Base-by-base conservation (phyloP, 2,797 vertebrate genomes). In the Momotus momota region DNA sequence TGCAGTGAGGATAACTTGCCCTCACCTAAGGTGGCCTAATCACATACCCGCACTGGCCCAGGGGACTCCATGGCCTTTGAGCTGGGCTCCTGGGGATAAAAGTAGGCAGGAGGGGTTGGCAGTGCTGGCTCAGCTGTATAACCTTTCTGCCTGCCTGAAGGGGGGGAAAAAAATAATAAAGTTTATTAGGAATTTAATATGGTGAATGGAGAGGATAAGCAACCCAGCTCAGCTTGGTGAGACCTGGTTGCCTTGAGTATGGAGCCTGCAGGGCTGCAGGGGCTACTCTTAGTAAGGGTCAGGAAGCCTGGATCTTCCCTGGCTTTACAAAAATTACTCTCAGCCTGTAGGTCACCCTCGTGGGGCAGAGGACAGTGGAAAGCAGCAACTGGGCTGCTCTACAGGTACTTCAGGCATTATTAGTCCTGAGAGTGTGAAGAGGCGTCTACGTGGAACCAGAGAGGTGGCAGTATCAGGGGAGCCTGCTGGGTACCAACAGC, bases 381-480 rank as follows among this genome's bases (percentile, higher is more conserved):
- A 80, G 54, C 31, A 84, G 74, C 46, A 86, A 41, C 52, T 71
- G 60, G 23, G 14, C 71, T 58, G 35, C 22, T 78, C 35, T 73
- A 26, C 10, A 18, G 27, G 33, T 46, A 18, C 66, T 89, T 84
- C 31, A 61, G 70, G 22, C 69, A 22, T 41, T 55, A 41, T 8
- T 33, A 70, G 8, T 27, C 22, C 71, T 73, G 60, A 27, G 17
- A 71, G 14, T 2, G 2, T 27, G 41, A 70, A 85, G 82, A 92
- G 3, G 4, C 66, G 15, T 33, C 14, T 35, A 3, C 2, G 0
- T 11, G n/a, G 8, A 12, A 73, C 11, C 14, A 61, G 23, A 51
- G 7, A 52, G 11, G 0, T 0, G 65, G 16, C 38, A 72, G 40
- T 45, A 62, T 1, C 0, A 0, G 15, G 4, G 14, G 7, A 73